Evolutionary conservation across 30 jellyfish, hydroid and myxozoan species (phyloP).

Genomic region (Chironex yamaguchii): DNA sequence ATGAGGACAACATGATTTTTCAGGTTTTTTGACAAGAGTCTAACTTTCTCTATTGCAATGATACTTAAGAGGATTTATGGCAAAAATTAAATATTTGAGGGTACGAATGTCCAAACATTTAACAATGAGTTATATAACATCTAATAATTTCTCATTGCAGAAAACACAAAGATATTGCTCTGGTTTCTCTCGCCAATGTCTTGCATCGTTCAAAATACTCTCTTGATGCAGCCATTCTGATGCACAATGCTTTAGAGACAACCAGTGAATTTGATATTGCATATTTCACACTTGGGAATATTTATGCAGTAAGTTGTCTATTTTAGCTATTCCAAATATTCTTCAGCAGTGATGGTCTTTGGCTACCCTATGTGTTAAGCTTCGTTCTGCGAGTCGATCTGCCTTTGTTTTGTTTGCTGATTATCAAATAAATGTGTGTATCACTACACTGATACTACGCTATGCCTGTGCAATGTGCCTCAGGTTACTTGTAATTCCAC

Average conservation of each 20-base stretch:
- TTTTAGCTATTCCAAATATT: too few relatives aligned
- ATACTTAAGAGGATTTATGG: background rate
- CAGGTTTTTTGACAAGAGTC: background rate
- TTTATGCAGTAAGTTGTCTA: constrained; percentile 82
- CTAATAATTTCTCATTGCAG: constrained; percentile 17
- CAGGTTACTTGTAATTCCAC: too few relatives aligned
- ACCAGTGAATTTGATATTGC: constrained; percentile 84
- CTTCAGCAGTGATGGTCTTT: too few relatives aligned
- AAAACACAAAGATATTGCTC: constrained; percentile 87
- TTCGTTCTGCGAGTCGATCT: too few relatives aligned
- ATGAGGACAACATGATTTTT: background rate
- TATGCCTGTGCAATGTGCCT: too few relatives aligned
- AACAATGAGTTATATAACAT: background rate
- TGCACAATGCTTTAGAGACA: constrained; percentile 95
- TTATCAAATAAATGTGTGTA: too few relatives aligned
- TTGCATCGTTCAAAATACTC: constrained; percentile 89
- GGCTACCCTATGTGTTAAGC: too few relatives aligned
- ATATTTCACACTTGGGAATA: constrained; percentile 93
- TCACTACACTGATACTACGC: too few relatives aligned
- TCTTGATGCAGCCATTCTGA: constrained; percentile 92
- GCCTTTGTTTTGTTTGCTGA: too few relatives aligned
- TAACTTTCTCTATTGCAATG: background rate
- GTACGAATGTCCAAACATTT: background rate
- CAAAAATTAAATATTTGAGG: too few relatives aligned
- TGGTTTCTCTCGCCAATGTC: constrained; percentile 89